A percentile compares a stretch with the other conserved stretches of the same genome.
These are phyloP conservation scores for Ascidia mentula DNA, from an alignment of 23 tunicate genomes.

Conservation along the genomic window DNA sequence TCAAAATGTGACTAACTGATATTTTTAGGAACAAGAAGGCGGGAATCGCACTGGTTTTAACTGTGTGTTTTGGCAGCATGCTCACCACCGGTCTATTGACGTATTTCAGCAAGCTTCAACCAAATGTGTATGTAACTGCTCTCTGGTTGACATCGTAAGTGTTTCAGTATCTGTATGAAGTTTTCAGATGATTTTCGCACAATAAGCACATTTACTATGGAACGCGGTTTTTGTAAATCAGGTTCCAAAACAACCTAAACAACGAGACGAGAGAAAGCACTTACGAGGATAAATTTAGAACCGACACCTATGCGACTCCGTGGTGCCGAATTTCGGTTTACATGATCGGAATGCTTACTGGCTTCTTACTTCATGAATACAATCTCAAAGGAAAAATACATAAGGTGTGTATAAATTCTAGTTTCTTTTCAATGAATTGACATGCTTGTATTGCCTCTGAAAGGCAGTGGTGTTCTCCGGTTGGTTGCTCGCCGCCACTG, in stretches of 20 bases:
- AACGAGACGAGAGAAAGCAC: neutral
- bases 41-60: neutral
- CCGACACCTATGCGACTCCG: constrained; percentile 48
- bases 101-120: neutral
- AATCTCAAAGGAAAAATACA: constrained; percentile 47
- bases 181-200: too few species aligned
- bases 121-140: neutral
- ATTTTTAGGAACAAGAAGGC: neutral
- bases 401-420: constrained; percentile 26
- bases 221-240: too few species aligned
- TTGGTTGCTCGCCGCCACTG: constrained; percentile 36
- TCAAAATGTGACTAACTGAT: too few species aligned
- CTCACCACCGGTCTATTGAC: neutral
- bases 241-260: too few species aligned
- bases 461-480: constrained; percentile 43
- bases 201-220: too few species aligned
- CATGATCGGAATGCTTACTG: constrained; percentile 76
- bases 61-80: neutral
- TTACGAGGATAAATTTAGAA: neutral
- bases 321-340: constrained; percentile 68
- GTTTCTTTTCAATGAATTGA: neutral
- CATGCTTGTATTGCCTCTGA: neutral
- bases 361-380: constrained; percentile 35
- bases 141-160: constrained; percentile 4
- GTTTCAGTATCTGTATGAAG: too few species aligned